Evolutionary conservation across 2,113 vertebrate species (phyloP).

Genomic region (Pelecanoides urinatrix): DNA sequence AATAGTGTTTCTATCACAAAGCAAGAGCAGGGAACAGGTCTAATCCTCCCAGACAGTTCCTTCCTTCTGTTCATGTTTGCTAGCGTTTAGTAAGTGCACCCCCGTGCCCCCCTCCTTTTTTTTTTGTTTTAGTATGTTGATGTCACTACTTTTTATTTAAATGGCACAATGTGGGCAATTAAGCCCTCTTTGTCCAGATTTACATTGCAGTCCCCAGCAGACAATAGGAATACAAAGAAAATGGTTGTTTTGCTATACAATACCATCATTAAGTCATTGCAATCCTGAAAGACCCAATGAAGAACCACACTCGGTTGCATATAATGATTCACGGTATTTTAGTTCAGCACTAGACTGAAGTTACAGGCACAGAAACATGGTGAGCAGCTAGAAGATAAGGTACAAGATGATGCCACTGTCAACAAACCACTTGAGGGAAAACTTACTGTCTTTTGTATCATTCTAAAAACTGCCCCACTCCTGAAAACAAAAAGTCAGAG

Average conservation of each 20-base stretch:
- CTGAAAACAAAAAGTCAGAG: background rate
- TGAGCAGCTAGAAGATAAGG: background rate
- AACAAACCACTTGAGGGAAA: background rate
- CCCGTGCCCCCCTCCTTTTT: accelerated
- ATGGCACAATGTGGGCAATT: background rate
- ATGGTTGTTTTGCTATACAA: background rate
- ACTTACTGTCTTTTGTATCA: background rate
- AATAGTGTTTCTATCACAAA: background rate
- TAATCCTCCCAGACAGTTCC: background rate
- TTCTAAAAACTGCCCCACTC: background rate
- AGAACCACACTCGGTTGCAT: background rate
- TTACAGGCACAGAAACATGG: background rate
- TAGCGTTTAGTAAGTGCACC: background rate
- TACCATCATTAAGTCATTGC: background rate
- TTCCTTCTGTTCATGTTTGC: background rate
- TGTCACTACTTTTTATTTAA: background rate
- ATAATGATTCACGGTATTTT: background rate
- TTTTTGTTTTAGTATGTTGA: background rate
- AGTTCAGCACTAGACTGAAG: background rate
- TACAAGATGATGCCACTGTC: background rate
- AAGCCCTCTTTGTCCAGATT: background rate
- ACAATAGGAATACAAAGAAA: background rate
- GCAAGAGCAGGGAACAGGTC: accelerated
- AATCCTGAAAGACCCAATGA: background rate
- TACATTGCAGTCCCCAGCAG: background rate